Conservation (phyloP, 2,113 vertebrate genomes). For the Rhegmatorhina hoffmannsi region DNA sequence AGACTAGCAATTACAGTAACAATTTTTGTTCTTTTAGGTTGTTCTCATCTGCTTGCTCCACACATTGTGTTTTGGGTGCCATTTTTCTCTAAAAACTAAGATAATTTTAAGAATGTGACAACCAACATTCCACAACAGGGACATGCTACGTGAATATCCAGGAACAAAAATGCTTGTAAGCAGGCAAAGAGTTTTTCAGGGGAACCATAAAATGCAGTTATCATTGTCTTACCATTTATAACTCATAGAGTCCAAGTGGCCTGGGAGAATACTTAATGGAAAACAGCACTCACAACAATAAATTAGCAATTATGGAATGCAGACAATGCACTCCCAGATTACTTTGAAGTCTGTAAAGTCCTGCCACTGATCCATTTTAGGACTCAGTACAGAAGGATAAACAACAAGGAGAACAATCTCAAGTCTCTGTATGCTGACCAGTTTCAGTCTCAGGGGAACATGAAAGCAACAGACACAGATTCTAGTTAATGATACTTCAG, state of each 20-base stretch:
- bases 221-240: not conserved
- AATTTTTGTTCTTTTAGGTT: not conserved
- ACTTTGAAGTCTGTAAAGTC: not conserved
- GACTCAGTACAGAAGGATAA: not conserved
- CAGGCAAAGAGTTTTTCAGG: not conserved
- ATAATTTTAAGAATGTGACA: not conserved
- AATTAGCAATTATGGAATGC: constrained; percentile 21
- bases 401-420: not conserved
- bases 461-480: not conserved
- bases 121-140: not conserved
- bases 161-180: not conserved
- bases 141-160: not conserved
- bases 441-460: not conserved
- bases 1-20: not conserved
- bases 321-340: not conserved
- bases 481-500: not conserved
- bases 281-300: constrained; percentile 28
- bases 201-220: constrained; percentile 36
- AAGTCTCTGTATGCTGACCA: not conserved
- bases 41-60: not conserved
- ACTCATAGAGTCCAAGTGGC: not conserved
- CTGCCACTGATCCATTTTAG: not conserved
- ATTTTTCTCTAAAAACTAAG: constrained; percentile 1
- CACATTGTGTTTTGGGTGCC: not conserved
- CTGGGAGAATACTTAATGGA: not conserved